Base-by-base conservation (phyloP, 2,113 vertebrate species). In the Embiotoca jacksoni region DNA sequence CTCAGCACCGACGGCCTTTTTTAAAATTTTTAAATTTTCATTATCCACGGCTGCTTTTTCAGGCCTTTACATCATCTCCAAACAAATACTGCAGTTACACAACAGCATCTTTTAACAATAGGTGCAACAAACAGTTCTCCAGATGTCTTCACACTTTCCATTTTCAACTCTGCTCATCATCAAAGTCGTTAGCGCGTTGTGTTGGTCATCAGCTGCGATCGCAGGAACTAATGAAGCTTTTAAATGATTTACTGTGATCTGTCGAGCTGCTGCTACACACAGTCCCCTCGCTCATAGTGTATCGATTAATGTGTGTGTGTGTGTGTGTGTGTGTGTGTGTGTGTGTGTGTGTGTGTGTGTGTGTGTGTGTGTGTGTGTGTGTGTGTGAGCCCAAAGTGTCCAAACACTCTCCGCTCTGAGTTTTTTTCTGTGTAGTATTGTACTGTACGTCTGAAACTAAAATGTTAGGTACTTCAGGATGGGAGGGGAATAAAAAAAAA, bases 381-480 rank as follows among this genome's bases (percentile, higher is more conserved):
- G 52, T 6, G 37, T 57, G 13, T 46, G n/a, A 44, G 37, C 37
- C 14, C 15, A 44, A 36, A 36, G 41, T 74, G 7, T 41, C 39
- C 14, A 9, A 74, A 58, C 36, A n/a, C 41, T 66, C 72, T 71
- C 49, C 44, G 31, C 74, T 74, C 13, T 6, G 6, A 73, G 79
- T 23, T 23, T 23, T 23, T 23, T 23, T 23, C 46, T 61, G 52
- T 74, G 69, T 75, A 63, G 74, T 74, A 63, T 58, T 47, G 74
- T 52, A 50, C 57, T 54, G 61, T 84, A 67, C 59, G 65, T 91
- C 74, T 88, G 69, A 86, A 88, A 92, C 84, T 84, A 85, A 90
- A 91, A 93, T 83, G 84, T 83, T 83, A 90, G 82, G 83, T 91
- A 85, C 88, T 87, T 84, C 49, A 77, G 58, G 32, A 23, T 23